Percentiles rank a stretch among this genome's conserved stretches.
Conservation (phyloP, 2,888 invertebrate genomes). For the Lepidochitona cinerea region DNA sequence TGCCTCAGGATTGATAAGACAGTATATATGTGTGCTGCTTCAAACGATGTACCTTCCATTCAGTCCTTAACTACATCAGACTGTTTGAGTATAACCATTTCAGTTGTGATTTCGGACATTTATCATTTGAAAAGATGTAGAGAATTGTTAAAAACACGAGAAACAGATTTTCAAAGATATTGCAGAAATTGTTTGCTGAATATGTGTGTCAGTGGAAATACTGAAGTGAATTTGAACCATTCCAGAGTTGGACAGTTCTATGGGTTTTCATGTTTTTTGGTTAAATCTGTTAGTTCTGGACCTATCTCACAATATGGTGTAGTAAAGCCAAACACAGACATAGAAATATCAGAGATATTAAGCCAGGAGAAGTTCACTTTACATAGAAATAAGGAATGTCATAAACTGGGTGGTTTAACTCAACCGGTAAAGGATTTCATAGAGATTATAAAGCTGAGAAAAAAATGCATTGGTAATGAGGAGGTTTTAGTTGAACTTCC, state of each 20-base stretch:
- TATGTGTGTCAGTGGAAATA: constrained; percentile 31
- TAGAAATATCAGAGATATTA: constrained; percentile 39
- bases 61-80: neutral
- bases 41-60: neutral
- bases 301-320: constrained; percentile 24
- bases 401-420: constrained; percentile 49
- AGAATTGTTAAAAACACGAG: neutral
- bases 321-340: constrained; percentile 34
- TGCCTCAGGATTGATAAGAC: constrained; percentile 15
- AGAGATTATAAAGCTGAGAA: constrained; percentile 22
- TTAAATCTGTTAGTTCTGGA: constrained; percentile 24
- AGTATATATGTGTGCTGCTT: neutral
- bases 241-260: constrained; percentile 41
- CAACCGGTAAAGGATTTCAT: constrained; percentile 36
- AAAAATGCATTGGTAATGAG: neutral
- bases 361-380: constrained; percentile 45
- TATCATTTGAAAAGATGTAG: constrained; percentile 23
- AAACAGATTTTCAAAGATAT: constrained; percentile 20
- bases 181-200: constrained; percentile 43
- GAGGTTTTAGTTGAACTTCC: constrained; percentile 37
- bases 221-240: constrained; percentile 32
- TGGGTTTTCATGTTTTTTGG: constrained; percentile 44
- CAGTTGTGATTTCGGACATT: constrained; percentile 31
- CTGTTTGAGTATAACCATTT: constrained; percentile 18
- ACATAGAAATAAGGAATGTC: neutral